phyloP scores from a whole-genome alignment of 2,797 vertebrate genomes.

The Rhinichthys osculus region DNA sequence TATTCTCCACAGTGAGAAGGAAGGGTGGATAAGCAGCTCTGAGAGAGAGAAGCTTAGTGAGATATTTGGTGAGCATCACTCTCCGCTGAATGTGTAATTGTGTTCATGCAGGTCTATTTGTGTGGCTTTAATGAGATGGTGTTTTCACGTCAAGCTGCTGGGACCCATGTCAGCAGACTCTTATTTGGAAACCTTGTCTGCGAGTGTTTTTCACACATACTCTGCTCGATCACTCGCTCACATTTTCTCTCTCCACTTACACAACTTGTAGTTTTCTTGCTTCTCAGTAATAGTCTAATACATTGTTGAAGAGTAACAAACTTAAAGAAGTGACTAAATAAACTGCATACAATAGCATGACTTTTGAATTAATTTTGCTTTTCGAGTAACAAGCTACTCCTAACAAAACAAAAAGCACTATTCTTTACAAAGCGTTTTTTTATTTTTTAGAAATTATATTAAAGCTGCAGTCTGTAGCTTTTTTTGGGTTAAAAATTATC shows the following conservation, averaged over 20 bases:
- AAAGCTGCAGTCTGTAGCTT: no score
- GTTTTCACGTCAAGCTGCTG: slow-evolving; percentile 14
- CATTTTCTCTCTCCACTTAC: neutral
- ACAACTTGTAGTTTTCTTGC: neutral
- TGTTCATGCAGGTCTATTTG: slow-evolving; percentile 28
- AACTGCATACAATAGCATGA: neutral
- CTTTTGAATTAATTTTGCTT: neutral
- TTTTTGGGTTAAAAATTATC: no score
- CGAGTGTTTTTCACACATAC: slow-evolving; percentile 25
- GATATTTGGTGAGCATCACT: slow-evolving; percentile 12
- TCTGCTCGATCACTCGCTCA: neutral
- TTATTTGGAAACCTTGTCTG: slow-evolving; percentile 34
- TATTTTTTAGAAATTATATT: no score
- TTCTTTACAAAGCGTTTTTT: neutral
- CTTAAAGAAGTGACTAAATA: slow-evolving; percentile 4
- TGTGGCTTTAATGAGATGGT: slow-evolving; percentile 23
- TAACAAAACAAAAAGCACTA: neutral
- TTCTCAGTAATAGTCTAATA: neutral
- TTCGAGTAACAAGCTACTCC: neutral
- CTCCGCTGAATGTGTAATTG: slow-evolving; percentile 28
- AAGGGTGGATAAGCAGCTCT: slow-evolving; percentile 34
- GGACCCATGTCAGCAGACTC: slow-evolving; percentile 27
- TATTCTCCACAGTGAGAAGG: slow-evolving; percentile 2
- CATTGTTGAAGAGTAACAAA: neutral
- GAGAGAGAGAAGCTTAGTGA: slow-evolving; percentile 1